Base-by-base conservation (phyloP, 2,888 invertebrate species). In the Metacarcinus magister region DNA sequence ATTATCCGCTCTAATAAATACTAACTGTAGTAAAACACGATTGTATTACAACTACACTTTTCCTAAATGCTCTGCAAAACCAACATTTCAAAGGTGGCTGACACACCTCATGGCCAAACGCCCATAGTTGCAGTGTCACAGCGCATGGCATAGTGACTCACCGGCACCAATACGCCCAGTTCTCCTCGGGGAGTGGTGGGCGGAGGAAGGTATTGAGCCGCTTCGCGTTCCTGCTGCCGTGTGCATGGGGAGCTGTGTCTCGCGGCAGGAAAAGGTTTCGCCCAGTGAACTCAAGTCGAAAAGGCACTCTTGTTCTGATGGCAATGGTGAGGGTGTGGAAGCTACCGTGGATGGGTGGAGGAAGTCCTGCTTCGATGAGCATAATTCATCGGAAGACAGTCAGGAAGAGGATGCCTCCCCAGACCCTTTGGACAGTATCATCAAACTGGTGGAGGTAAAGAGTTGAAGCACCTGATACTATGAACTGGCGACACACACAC, bases 191-290 rank as follows among this genome's bases (percentile, higher is more conserved):
- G 87, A 32, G 48, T 43, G 43, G 48, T 48, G 46, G 44, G 75
- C 46, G n/a, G 75, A 75, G 43, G 93, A 39, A 32, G 75, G 60
- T 39, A 60, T 60, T 67, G 93, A 82, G 32, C 82, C 32, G 82
- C n/a, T 0, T 23, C 93, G 67, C 28, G 44, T 93, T 0, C 75
- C 67, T 93, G 75, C 44, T 75, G 43, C 75, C 44, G 5, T 3
- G 39, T 94, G 94, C 28, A 94, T 94, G 94, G 94, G 94, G 48
- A 48, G 44, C 43, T 94, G 94, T 23, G 89, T 94, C 48, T 94
- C 94, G 23, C 82, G 90, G 8, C 32, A 54, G 43, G 60, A 54
- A 90, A 39, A 94, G 23, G 44, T 44, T 91, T 82, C 82, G 32
- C 28, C 16, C 10, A 82, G 82, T 32, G 32, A 28, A 82, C 32